Percentiles rank a stretch among this genome's conserved stretches.
These are phyloP conservation scores for Atrichornis clamosus DNA, from an alignment of 2,113 vertebrate genomes.

Conservation along the genomic window DNA sequence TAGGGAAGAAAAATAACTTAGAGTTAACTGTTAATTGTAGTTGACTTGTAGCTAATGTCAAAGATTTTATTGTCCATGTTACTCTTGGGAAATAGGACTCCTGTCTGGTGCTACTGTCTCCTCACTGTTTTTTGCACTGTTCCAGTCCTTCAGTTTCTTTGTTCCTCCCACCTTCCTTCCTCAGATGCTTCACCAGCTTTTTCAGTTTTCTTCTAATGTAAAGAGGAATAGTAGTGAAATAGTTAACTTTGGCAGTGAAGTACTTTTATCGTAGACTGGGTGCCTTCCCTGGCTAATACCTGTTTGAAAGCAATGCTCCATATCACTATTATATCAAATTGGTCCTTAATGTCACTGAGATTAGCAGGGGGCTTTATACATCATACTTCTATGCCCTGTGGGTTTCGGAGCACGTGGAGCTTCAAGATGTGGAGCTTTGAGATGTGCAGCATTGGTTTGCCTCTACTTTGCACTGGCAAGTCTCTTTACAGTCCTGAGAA, in stretches of 20 bases:
- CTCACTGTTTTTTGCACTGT: not conserved
- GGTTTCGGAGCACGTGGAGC: not conserved
- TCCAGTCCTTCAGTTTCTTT: not conserved
- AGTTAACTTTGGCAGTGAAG: not conserved
- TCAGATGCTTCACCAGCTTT: not conserved
- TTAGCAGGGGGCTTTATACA: not conserved
- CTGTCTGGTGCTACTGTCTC: not conserved
- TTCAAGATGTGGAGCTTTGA: not conserved
- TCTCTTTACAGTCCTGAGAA: not conserved
- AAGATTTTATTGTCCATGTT: not conserved
- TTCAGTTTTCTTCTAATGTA: not conserved
- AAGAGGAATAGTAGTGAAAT: not conserved
- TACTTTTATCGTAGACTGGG: not conserved
- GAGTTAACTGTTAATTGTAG: not conserved
- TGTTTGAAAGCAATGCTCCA: not conserved
- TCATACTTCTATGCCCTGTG: not conserved
- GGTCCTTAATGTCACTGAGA: not conserved
- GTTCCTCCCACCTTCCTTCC: not conserved
- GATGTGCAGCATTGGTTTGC: not conserved
- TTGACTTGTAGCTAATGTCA: not conserved
- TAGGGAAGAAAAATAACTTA: not conserved
- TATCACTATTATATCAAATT: not conserved
- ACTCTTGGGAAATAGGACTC: not conserved
- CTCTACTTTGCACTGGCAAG: not conserved
- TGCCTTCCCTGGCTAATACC: not conserved